phyloP scores from a whole-genome alignment of 2,113 vertebrate genomes.

The Chloebia gouldiae region DNA sequence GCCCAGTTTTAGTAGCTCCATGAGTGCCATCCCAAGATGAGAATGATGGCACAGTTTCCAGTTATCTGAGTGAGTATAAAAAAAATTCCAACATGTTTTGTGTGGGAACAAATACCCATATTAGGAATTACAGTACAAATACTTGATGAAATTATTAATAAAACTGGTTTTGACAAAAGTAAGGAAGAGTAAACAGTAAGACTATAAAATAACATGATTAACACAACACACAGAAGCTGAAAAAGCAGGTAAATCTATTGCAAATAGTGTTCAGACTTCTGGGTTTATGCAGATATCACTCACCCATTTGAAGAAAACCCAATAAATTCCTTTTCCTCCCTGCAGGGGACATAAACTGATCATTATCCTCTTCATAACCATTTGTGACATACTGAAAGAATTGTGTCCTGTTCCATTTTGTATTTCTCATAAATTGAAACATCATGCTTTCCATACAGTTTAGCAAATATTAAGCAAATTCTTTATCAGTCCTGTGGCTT shows the following conservation, averaged over 20 bases:
- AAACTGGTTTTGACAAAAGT: background rate
- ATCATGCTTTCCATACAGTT: background rate
- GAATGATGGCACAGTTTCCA: background rate
- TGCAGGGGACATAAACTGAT: background rate
- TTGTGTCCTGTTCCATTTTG: background rate
- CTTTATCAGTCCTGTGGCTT: background rate
- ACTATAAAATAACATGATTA: background rate
- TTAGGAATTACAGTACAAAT: background rate
- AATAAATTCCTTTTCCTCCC: background rate
- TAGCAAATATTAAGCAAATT: background rate
- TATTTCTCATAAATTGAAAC: background rate
- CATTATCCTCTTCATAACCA: background rate
- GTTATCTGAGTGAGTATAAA: background rate
- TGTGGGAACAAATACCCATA: background rate
- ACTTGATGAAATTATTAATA: background rate
- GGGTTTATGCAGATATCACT: background rate
- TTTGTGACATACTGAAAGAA: background rate
- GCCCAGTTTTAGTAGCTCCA: background rate
- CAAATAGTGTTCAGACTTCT: background rate
- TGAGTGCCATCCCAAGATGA: background rate
- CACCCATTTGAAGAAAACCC: background rate
- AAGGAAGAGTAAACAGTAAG: background rate
- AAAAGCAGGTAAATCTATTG: background rate
- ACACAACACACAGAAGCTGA: background rate
- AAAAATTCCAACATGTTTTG: background rate